Conservation (phyloP, 1,140 invertebrate genomes). For the Papilio xuthus region DNA sequence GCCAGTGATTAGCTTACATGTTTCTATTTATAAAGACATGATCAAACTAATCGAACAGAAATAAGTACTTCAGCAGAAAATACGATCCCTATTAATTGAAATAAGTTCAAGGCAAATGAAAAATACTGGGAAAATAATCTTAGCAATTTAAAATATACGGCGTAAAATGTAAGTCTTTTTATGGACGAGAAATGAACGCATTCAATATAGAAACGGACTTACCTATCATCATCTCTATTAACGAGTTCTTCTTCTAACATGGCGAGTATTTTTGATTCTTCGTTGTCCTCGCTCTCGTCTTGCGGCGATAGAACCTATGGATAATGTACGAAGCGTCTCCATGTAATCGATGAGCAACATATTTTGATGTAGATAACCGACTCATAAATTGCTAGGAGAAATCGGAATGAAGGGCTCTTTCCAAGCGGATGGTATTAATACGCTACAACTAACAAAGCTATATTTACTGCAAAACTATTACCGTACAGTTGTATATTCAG, state of each 20-base stretch:
- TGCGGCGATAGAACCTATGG: constrained; percentile 76
- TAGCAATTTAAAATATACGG: constrained; percentile 34
- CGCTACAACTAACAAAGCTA: constrained; percentile 59
- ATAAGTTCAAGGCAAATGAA: constrained; percentile 42
- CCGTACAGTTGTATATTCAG: constrained; percentile 71
- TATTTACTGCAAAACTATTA: constrained; percentile 55
- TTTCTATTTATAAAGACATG: background rate
- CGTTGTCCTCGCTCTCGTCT: constrained; percentile 72
- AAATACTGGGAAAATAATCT: constrained; percentile 37
- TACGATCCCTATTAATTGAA: background rate
- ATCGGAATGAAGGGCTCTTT: constrained; percentile 31
- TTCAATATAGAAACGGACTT: constrained; percentile 57
- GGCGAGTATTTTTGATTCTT: constrained; percentile 70
- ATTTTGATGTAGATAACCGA: constrained; percentile 56
- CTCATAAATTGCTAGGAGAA: constrained; percentile 46
- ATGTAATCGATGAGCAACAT: constrained; percentile 68
- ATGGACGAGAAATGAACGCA: background rate
- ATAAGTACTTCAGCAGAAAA: background rate
- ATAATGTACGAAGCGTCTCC: constrained; percentile 72
- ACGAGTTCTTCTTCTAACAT: constrained; percentile 90
- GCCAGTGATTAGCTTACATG: too few relatives aligned
- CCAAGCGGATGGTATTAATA: constrained; percentile 42
- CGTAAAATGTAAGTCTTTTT: background rate
- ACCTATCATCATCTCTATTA: constrained; percentile 90
- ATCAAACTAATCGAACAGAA: background rate